A percentile compares a stretch with the other conserved stretches of the same genome.
phyloP scores from a whole-genome alignment of 2,888 invertebrate species.

The Euplagia quadripunctaria region DNA sequence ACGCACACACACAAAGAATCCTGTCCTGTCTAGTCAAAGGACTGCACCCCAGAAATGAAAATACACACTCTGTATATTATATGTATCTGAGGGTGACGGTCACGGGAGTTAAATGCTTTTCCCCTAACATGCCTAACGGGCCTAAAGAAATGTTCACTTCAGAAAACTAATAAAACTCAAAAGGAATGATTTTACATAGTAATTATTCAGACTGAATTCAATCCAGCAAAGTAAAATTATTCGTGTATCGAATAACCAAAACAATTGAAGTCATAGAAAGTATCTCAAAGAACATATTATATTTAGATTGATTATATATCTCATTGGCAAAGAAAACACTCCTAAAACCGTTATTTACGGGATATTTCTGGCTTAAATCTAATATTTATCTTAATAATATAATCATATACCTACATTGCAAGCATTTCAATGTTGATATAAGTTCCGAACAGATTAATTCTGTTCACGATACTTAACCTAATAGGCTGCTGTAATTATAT shows the following conservation, averaged over 20 bases:
- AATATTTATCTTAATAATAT: not conserved
- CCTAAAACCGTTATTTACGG: no score
- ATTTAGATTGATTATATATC: no score
- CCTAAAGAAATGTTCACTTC: no score
- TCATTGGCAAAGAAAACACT: no score
- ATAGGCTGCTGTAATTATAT: constrained; percentile 18
- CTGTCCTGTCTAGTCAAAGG: no score
- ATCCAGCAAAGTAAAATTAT: not conserved
- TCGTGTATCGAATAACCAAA: not conserved
- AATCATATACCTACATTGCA: not conserved
- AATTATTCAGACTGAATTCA: not conserved
- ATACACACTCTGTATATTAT: no score
- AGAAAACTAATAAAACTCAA: not conserved
- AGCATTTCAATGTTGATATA: not conserved
- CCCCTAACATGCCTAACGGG: no score
- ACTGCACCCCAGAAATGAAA: no score
- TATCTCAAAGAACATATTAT: no score
- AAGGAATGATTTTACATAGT: not conserved
- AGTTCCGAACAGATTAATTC: not conserved
- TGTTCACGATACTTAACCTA: not conserved
- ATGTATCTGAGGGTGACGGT: no score
- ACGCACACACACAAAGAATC: no score
- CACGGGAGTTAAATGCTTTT: no score
- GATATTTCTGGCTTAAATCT: not conserved
- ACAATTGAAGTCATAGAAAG: not conserved